These are phyloP conservation scores for Oreochromis niloticus DNA, from an alignment of 2,113 vertebrate species.

Conservation along the genomic window DNA sequence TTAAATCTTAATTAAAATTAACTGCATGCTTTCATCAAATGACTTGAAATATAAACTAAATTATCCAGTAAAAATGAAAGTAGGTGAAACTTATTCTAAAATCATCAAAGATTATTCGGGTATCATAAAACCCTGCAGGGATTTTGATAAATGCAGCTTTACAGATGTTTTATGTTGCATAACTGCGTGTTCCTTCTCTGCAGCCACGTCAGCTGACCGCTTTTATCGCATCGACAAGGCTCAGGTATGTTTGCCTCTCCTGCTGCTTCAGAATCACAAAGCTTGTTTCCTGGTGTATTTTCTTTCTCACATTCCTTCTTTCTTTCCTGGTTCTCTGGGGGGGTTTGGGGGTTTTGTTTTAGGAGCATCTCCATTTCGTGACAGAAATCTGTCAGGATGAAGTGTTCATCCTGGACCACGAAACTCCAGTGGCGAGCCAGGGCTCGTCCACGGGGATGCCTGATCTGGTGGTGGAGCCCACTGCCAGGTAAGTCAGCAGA, in stretches of 20 bases:
- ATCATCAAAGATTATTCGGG: neutral
- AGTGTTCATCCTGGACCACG: constrained; percentile 95
- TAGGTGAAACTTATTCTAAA: neutral
- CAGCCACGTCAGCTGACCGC: constrained; percentile 94
- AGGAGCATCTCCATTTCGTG: constrained; percentile 99
- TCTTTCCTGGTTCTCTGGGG: neutral
- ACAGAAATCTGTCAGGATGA: constrained; percentile 97
- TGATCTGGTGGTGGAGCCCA: constrained; percentile 91
- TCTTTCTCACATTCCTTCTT: neutral
- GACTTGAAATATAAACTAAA: neutral
- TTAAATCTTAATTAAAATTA: neutral
- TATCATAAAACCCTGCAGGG: neutral
- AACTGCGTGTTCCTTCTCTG: neutral
- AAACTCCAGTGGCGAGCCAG: constrained; percentile 72
- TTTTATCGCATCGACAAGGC: constrained; percentile 98
- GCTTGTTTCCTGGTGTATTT: neutral
- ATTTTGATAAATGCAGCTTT: neutral
- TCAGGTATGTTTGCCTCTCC: constrained; percentile 61
- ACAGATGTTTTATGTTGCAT: neutral
- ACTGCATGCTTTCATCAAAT: neutral
- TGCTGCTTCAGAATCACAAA: neutral
- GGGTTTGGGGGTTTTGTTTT: neutral
- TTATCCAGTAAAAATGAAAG: neutral
- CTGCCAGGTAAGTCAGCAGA: constrained; percentile 55
- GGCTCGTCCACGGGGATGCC: constrained; percentile 83